Base-by-base conservation (phyloP, 2,888 invertebrate species). In the Drosophila ezoana region DNA sequence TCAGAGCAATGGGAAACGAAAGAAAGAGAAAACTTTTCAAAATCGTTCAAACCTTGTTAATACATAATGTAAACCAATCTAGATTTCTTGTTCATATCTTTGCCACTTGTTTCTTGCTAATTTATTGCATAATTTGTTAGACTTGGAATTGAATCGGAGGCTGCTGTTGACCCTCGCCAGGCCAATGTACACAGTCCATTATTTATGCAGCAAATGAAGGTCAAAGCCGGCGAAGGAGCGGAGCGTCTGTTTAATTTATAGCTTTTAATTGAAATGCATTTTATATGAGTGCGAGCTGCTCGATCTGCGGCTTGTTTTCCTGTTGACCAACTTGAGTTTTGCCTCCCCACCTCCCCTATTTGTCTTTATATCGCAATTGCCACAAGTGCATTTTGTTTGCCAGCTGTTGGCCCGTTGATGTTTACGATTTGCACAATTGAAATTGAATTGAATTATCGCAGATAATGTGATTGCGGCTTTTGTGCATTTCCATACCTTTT, bases 231-330 rank as follows among this genome's bases (percentile, higher is more conserved):
- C 51, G 16, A 40, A 18, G 28, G 28, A 53, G 18, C 33, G 16
- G 11, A 44, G 20, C 9, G n/a, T 38, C 16, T 44, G 52, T 41
- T 70, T 61, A 79, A 80, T 81, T 82, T 63, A 82, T 80, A 76
- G 66, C 56, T 53, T 67, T 74, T 78, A 67, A 81, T 78, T 81
- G 78, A 80, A 80, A 80, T 73, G 59, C 58, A 72, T 76, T 78
- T 63, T 35, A 45, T 37, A 66, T 68, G 57, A 68, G 57, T 57
- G 40, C 52, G 28, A 53, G 13, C 38, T 23, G 48, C 35, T 35
- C 35, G 9, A 40, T 44, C 54, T 69, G 56, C 32, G 47, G 38
- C 20, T 11, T 52, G 57, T 61, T 61, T 70, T 67, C 16, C 35
- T 61, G 48, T 68, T 79, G 41, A 54, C 72, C 77, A 53, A 54